A percentile compares a stretch with the other conserved stretches of the same genome.
These are phyloP conservation scores for Diploscapter pachys DNA, from an alignment of 1,140 invertebrate genomes.

Conservation along the genomic window DNA sequence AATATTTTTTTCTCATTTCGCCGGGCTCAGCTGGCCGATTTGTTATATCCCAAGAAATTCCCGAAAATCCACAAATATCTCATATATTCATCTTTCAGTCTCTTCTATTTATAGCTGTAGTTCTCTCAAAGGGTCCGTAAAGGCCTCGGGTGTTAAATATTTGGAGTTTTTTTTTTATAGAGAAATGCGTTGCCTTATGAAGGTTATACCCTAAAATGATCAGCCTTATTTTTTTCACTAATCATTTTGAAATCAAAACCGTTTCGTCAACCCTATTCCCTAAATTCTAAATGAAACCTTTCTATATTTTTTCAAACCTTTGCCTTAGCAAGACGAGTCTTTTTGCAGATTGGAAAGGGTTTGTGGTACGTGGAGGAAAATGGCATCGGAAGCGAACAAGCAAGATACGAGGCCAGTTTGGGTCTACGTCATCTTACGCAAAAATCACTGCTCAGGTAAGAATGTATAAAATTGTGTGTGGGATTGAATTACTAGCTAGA, in stretches of 20 bases:
- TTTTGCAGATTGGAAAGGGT: slow-evolving; percentile 33
- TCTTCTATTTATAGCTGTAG: no score
- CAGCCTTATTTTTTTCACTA: slow-evolving; percentile 14
- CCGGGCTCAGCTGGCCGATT: no score
- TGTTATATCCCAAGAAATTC: no score
- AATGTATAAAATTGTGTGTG: neutral
- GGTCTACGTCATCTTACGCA: slow-evolving; percentile 57
- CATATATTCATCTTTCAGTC: no score
- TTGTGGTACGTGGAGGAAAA: slow-evolving; percentile 17
- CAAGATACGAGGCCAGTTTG: slow-evolving; percentile 49
- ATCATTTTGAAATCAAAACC: slow-evolving; percentile 12
- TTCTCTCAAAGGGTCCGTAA: no score
- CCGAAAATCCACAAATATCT: no score
- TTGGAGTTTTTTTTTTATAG: neutral
- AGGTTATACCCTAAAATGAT: slow-evolving; percentile 12
- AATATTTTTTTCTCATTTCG: no score
- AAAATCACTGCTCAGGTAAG: slow-evolving; percentile 42
- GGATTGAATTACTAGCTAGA: neutral
- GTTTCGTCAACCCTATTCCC: neutral
- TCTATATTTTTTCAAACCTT: neutral
- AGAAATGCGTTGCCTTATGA: slow-evolving; percentile 13
- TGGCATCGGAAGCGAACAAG: slow-evolving; percentile 23
- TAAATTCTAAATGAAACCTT: neutral
- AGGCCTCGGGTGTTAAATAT: neutral
- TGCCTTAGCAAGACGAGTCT: neutral